These are phyloP conservation scores for Alethe castanea DNA, from an alignment of 2,113 vertebrate species.

Conservation along the genomic window DNA sequence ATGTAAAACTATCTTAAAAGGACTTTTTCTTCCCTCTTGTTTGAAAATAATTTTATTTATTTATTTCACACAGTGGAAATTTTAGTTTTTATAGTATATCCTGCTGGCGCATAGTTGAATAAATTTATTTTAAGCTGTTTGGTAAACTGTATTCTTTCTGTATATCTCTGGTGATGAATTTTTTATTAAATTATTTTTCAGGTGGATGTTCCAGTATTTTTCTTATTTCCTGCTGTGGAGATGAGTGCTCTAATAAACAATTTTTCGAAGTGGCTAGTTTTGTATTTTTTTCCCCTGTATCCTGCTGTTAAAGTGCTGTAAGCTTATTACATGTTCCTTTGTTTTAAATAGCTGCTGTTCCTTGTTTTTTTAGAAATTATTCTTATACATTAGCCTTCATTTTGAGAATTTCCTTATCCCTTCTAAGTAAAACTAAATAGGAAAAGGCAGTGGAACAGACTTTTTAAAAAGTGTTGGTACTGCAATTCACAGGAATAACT, in stretches of 20 bases:
- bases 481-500: background rate
- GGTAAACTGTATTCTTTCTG: constrained; percentile 42
- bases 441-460: background rate
- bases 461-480: background rate
- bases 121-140: constrained; percentile 55
- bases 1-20: background rate
- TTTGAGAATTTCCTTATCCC: background rate
- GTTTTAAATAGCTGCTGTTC: constrained; percentile 45
- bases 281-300: background rate
- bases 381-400: background rate
- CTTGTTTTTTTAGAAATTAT: background rate
- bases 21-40: background rate
- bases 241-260: constrained; percentile 64
- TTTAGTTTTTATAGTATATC: constrained; percentile 23
- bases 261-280: constrained; percentile 62
- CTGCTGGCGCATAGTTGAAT: constrained; percentile 35
- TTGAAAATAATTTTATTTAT: constrained; percentile 21
- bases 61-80: constrained; percentile 3
- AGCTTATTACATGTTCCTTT: constrained; percentile 58
- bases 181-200: constrained; percentile 68
- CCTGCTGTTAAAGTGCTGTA: constrained; percentile 55
- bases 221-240: constrained; percentile 60
- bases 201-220: constrained; percentile 50
- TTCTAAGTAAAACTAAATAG: background rate
- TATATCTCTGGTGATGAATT: constrained; percentile 21